Conservation (phyloP, 2,888 invertebrate genomes). For the Folsomia candida region DNA sequence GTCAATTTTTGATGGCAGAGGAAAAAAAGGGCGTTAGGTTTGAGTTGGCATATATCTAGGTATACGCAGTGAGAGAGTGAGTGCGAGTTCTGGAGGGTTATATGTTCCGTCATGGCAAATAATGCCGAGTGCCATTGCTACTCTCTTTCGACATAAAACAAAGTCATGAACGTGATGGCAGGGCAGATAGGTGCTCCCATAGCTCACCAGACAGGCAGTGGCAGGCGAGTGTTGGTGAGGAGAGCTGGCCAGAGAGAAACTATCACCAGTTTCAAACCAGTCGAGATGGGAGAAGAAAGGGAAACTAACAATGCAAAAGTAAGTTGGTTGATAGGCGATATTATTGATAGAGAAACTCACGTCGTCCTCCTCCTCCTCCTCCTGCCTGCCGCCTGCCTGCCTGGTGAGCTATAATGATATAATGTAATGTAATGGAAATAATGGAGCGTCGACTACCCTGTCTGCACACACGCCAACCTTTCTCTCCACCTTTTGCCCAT, state of each 20-base stretch:
- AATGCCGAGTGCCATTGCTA: background rate
- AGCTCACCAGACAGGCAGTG: background rate
- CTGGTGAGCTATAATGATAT: slow-evolving; percentile 2
- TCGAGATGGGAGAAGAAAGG: slow-evolving; percentile 1
- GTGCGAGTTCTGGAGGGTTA: background rate
- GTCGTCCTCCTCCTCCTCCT: too few relatives aligned
- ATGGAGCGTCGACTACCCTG: background rate
- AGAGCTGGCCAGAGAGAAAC: background rate
- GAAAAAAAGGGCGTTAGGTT: slow-evolving; percentile 19
- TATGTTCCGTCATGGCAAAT: background rate
- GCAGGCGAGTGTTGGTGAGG: background rate
- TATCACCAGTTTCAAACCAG: background rate
- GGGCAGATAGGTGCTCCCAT: slow-evolving; percentile 8
- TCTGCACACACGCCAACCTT: slow-evolving; percentile 8
- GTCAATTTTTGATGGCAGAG: slow-evolving; percentile 37
- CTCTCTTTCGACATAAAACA: slow-evolving; percentile 13
- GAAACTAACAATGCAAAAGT: background rate
- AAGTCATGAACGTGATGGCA: slow-evolving; percentile 10
- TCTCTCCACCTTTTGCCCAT: background rate
- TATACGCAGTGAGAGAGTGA: too few relatives aligned
- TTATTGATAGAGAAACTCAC: slow-evolving; percentile 4
- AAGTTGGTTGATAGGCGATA: slow-evolving; percentile 2
- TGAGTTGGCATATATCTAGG: background rate
- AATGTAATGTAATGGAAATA: slow-evolving; percentile 8
- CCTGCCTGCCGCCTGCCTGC: too few relatives aligned